phyloP scores from a whole-genome alignment of 2,888 invertebrate genomes.

The Salticus scenicus region DNA sequence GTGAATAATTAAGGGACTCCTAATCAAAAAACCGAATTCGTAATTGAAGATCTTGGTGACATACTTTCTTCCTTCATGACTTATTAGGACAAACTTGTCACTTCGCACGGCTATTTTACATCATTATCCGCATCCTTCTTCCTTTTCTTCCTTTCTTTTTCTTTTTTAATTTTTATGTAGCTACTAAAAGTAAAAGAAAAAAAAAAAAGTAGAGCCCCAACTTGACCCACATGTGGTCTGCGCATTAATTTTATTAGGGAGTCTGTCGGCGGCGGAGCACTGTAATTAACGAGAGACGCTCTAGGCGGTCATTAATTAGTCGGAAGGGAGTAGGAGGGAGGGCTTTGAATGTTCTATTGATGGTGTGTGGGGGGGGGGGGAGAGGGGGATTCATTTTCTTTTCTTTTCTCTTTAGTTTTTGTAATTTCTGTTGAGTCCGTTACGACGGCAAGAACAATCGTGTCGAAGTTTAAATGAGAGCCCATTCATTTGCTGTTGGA shows the following conservation, averaged over 20 bases:
- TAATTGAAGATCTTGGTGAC: constrained; percentile 9
- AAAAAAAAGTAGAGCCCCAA: constrained; percentile 22
- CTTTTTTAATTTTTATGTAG: constrained; percentile 11
- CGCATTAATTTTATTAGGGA: constrained; percentile 64
- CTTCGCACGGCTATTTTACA: background rate
- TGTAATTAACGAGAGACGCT: constrained; percentile 59
- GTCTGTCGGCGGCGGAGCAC: constrained; percentile 48
- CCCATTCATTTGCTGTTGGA: background rate
- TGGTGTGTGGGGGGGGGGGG: background rate
- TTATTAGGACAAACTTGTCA: constrained; percentile 15
- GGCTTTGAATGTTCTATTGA: constrained; percentile 41
- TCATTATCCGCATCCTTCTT: background rate
- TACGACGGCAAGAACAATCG: constrained; percentile 12
- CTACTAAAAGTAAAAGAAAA: constrained; percentile 12
- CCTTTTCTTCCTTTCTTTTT: background rate
- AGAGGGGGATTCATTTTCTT: background rate
- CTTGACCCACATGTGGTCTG: constrained; percentile 60
- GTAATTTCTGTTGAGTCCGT: constrained; percentile 19
- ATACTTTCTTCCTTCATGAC: constrained; percentile 14
- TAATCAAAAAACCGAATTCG: constrained; percentile 16
- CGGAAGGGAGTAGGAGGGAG: constrained; percentile 5
- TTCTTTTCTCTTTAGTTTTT: background rate
- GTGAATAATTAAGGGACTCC: background rate
- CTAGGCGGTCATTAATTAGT: constrained; percentile 58
- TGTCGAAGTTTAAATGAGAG: constrained; percentile 9